Percentiles rank a stretch among this genome's conserved stretches.
Evolutionary conservation across 2,797 vertebrate genomes (phyloP).

Genomic region (Psittacula derbiana): DNA sequence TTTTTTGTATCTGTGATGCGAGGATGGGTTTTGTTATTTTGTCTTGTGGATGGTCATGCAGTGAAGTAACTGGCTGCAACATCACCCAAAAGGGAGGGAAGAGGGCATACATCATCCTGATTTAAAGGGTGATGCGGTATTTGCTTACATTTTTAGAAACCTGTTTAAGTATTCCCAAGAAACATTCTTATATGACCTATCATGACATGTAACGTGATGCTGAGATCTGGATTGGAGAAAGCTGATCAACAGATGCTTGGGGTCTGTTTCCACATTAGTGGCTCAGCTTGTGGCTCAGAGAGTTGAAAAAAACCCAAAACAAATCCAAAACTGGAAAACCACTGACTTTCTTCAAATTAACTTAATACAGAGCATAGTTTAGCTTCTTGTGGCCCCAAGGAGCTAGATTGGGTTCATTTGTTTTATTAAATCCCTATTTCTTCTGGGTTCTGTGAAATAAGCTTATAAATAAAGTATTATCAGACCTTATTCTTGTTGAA

Average conservation of each 20-base stretch:
- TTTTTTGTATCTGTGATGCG: background rate
- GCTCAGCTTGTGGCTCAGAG: background rate
- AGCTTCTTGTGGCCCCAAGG: background rate
- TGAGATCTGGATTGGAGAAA: background rate
- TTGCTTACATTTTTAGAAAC: background rate
- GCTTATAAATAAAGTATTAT: background rate
- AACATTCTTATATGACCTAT: background rate
- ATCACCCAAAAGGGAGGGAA: background rate
- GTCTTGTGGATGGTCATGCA: background rate
- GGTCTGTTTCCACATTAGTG: background rate
- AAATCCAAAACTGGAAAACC: background rate
- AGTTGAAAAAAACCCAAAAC: background rate
- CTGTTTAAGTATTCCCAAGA: background rate
- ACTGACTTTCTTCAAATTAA: background rate
- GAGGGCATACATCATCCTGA: background rate
- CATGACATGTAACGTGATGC: fast-evolving
- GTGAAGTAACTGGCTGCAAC: background rate
- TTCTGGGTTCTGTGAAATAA: background rate
- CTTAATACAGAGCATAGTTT: background rate
- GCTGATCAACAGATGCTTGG: background rate
- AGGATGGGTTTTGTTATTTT: background rate
- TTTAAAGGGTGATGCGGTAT: background rate
- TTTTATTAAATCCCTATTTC: background rate
- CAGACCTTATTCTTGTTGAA: background rate
- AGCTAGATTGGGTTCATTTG: background rate